A percentile compares a stretch with the other conserved stretches of the same genome.
phyloP scores from a whole-genome alignment of 2,888 invertebrate species.

The Andricus curvator region DNA sequence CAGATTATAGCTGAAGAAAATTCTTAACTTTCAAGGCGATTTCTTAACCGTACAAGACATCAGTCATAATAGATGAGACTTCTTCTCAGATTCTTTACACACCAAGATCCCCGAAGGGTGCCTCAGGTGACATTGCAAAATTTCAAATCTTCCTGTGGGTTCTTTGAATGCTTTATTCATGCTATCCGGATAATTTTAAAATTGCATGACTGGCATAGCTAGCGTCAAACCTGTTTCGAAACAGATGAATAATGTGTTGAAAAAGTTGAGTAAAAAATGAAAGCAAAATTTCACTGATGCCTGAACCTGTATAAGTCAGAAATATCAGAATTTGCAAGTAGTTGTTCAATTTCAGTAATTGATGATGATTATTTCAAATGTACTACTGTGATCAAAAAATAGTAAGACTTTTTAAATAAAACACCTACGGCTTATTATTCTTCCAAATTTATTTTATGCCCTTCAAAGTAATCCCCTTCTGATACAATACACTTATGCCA shows the following conservation, averaged over 20 bases:
- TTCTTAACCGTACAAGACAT: constrained; percentile 15
- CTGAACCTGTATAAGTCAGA: too few relatives aligned
- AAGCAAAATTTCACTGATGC: too few relatives aligned
- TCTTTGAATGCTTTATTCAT: constrained; percentile 3
- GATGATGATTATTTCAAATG: too few relatives aligned
- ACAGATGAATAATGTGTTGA: background rate
- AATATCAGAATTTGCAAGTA: too few relatives aligned
- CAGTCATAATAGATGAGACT: constrained; percentile 38
- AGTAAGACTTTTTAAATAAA: too few relatives aligned
- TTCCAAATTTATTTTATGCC: too few relatives aligned
- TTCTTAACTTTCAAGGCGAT: constrained; percentile 11
- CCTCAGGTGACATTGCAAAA: constrained; percentile 20
- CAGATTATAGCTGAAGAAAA: constrained; percentile 8
- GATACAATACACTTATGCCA: too few relatives aligned
- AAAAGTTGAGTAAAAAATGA: background rate
- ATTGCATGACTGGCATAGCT: background rate
- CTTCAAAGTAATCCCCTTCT: too few relatives aligned
- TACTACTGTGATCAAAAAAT: too few relatives aligned
- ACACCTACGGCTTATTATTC: too few relatives aligned
- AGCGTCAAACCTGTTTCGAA: background rate
- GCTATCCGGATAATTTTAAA: background rate
- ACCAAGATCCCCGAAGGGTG: constrained; percentile 1
- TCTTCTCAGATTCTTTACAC: constrained; percentile 18
- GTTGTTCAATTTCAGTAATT: too few relatives aligned
- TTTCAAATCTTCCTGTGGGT: constrained; percentile 14